Percentiles rank a stretch among this genome's conserved stretches.
phyloP scores from a whole-genome alignment of 2,797 vertebrate species.

The Morelia viridis region DNA sequence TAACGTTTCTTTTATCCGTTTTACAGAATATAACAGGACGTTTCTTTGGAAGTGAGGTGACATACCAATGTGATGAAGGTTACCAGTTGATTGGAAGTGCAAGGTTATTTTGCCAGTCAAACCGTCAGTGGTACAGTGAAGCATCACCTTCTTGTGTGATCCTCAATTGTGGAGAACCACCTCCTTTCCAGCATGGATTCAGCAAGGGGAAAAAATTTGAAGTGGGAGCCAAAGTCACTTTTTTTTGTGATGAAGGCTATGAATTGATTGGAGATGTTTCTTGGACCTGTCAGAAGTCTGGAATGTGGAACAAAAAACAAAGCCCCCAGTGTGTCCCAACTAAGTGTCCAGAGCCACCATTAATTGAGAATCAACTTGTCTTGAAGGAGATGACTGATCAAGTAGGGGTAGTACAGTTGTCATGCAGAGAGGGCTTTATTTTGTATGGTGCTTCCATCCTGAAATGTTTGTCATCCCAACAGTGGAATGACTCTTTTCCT shows the following conservation, averaged over 20 bases:
- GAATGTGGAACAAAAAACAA: conserved; percentile 85
- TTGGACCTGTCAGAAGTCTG: conserved; percentile 92
- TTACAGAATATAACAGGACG: conserved; percentile 77
- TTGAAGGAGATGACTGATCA: conserved; percentile 81
- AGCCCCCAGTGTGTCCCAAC: conserved; percentile 85
- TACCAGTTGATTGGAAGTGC: conserved; percentile 82
- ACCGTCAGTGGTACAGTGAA: conserved; percentile 90
- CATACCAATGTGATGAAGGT: conserved; percentile 85
- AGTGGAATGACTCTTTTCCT: conserved; percentile 95
- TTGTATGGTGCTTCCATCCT: conserved; percentile 84
- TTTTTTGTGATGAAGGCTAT: conserved; percentile 90
- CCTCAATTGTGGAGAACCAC: conserved; percentile 87
- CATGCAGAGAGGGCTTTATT: conserved; percentile 88
- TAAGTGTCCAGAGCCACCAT: conserved; percentile 89
- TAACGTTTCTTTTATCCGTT: conserved; percentile 29
- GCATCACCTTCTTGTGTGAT: conserved; percentile 83
- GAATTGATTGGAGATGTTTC: conserved; percentile 84
- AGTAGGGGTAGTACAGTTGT: conserved; percentile 83
- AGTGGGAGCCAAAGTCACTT: conserved; percentile 87
- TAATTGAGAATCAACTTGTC: conserved; percentile 89
- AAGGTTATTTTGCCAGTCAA: conserved; percentile 87
- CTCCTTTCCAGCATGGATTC: conserved; percentile 80
- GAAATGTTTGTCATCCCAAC: conserved; percentile 84
- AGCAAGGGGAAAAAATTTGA: conserved; percentile 82
- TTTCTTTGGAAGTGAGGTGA: conserved; percentile 84